These are phyloP conservation scores for Drosophila tristis DNA, from an alignment of 1,140 invertebrate genomes.

Conservation along the genomic window DNA sequence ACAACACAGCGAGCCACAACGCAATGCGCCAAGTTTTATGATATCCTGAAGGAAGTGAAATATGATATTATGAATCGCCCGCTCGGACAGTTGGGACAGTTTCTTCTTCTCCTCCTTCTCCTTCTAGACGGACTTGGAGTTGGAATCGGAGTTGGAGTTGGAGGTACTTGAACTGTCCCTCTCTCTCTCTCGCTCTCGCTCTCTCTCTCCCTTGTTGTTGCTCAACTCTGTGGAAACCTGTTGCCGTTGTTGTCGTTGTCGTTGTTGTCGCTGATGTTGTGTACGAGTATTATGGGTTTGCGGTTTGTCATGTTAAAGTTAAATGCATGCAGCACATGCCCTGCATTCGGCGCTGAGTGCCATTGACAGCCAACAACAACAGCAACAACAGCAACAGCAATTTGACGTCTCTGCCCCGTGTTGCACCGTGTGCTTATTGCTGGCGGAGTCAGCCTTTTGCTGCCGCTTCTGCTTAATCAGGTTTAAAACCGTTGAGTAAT, in stretches of 20 bases:
- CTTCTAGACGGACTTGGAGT: constrained; percentile 12
- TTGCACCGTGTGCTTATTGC: constrained; percentile 48
- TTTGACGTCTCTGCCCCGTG: constrained; percentile 45
- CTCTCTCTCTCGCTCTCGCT: constrained; percentile 6
- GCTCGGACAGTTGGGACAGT: constrained; percentile 78
- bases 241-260: constrained; percentile 25
- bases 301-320: constrained; percentile 82
- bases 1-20: constrained; percentile 75
- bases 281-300: constrained; percentile 73
- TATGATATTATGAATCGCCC: constrained; percentile 82
- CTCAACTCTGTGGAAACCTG: constrained; percentile 68
- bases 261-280: constrained; percentile 69
- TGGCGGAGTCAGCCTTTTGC: constrained; percentile 19
- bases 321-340: constrained; percentile 82
- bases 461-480: constrained; percentile 69
- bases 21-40: constrained; percentile 77
- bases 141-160: constrained; percentile 26
- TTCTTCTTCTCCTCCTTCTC: constrained; percentile 22
- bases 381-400: constrained; percentile 33
- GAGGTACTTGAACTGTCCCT: constrained; percentile 39
- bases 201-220: constrained; percentile 43
- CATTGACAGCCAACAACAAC: constrained; percentile 68
- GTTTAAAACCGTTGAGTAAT: constrained; percentile 69
- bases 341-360: constrained; percentile 76
- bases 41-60: constrained; percentile 84